Conservation (phyloP, 2,113 vertebrate species). For the Corvus cornix region DNA sequence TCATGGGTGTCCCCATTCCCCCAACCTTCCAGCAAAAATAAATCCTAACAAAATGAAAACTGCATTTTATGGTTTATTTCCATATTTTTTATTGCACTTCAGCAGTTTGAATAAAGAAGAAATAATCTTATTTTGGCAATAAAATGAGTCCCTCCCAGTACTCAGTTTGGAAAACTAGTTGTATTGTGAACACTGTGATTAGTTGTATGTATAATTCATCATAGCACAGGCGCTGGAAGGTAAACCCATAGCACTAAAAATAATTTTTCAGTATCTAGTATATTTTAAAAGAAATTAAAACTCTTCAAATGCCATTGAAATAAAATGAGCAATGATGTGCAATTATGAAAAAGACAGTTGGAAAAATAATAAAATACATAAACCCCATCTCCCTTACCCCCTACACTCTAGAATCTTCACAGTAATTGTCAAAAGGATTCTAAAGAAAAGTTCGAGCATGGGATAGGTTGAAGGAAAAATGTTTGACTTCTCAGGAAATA, state of each 20-base stretch:
- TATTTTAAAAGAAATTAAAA: neutral
- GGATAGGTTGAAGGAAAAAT: neutral
- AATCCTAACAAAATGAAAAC: neutral
- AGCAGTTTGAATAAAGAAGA: neutral
- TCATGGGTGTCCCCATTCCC: neutral
- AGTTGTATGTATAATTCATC: neutral
- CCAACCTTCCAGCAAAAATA: neutral
- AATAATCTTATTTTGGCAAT: neutral
- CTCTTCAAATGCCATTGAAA: neutral
- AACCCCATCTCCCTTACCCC: rapidly evolving
- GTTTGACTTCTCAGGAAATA: neutral
- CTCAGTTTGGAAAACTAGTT: neutral
- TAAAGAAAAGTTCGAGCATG: neutral
- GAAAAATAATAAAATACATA: neutral
- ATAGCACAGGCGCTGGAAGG: neutral
- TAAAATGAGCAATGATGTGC: neutral
- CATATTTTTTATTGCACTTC: neutral
- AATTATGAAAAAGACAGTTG: neutral
- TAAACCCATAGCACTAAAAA: neutral
- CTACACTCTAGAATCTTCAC: neutral
- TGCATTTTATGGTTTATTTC: neutral
- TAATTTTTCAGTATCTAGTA: neutral
- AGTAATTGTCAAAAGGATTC: neutral
- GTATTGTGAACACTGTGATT: neutral
- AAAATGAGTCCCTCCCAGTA: neutral